Evolutionary conservation across 2,113 vertebrate species (phyloP).

Genomic region (Eudorcas thomsonii): DNA sequence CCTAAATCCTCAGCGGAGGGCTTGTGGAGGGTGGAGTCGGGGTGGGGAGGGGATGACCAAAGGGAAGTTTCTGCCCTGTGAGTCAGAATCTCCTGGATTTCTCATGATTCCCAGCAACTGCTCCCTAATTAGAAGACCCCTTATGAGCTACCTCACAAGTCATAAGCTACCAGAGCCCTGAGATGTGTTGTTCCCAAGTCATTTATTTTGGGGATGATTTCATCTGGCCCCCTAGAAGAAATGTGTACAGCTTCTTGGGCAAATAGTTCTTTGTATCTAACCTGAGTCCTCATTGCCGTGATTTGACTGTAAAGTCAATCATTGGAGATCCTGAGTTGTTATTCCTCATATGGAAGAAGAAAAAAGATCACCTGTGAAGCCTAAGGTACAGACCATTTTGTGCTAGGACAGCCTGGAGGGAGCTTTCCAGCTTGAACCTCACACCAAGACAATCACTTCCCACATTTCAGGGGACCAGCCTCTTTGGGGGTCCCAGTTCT

Average conservation of each 20-base stretch:
- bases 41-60: not conserved
- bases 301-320: not conserved
- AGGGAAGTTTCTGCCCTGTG: slow-evolving; percentile 68
- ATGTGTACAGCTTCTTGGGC: not conserved
- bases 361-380: not conserved
- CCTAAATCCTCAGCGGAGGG: not conserved
- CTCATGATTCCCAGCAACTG: slow-evolving; percentile 62
- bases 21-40: not conserved
- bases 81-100: slow-evolving; percentile 67
- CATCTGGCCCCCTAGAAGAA: not conserved
- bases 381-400: not conserved
- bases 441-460: not conserved
- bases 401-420: not conserved
- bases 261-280: slow-evolving; percentile 26
- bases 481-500: not conserved
- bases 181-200: not conserved
- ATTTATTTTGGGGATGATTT: not conserved
- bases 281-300: not conserved
- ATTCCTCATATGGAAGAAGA: not conserved
- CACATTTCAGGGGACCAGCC: not conserved
- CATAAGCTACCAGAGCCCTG: not conserved
- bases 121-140: not conserved
- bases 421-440: not conserved
- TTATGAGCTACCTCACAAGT: not conserved
- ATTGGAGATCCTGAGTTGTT: not conserved